Evolutionary conservation across 2,797 vertebrate genomes (phyloP).

Genomic region (Paramormyrops hopkinsi): DNA sequence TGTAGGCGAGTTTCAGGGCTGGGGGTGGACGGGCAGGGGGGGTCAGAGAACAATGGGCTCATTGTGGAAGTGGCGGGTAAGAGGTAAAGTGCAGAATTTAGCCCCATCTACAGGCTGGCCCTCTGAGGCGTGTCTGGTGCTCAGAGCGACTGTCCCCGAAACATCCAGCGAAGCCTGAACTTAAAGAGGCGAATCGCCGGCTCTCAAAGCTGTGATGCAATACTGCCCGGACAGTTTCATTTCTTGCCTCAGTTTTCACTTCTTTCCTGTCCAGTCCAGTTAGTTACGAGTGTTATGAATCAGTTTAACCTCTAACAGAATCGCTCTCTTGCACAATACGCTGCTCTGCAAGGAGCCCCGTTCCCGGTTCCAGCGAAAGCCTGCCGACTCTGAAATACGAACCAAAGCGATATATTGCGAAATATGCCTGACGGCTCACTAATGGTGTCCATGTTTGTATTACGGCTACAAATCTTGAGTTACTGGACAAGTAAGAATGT

Average conservation of each 20-base stretch:
- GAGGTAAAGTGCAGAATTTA: conserved; percentile 71
- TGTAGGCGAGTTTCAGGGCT: conserved; percentile 43
- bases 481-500: background rate
- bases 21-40: conserved; percentile 44
- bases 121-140: background rate
- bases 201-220: background rate
- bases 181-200: background rate
- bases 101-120: conserved; percentile 87
- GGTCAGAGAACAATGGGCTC: conserved; percentile 69
- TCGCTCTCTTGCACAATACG: background rate
- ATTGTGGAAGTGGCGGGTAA: conserved; percentile 54
- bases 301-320: conserved; percentile 1
- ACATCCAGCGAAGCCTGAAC: background rate
- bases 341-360: background rate
- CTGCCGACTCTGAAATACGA: background rate
- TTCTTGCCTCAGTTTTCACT: background rate
- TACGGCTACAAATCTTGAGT: background rate
- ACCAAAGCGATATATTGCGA: background rate
- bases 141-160: background rate
- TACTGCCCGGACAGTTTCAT: background rate
- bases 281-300: background rate
- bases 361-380: background rate
- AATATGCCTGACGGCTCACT: background rate
- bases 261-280: background rate
- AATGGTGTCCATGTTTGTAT: conserved; percentile 3